A percentile compares a stretch with the other conserved stretches of the same genome.
phyloP scores from a whole-genome alignment of 2,797 vertebrate genomes.

The Spheniscus humboldti region DNA sequence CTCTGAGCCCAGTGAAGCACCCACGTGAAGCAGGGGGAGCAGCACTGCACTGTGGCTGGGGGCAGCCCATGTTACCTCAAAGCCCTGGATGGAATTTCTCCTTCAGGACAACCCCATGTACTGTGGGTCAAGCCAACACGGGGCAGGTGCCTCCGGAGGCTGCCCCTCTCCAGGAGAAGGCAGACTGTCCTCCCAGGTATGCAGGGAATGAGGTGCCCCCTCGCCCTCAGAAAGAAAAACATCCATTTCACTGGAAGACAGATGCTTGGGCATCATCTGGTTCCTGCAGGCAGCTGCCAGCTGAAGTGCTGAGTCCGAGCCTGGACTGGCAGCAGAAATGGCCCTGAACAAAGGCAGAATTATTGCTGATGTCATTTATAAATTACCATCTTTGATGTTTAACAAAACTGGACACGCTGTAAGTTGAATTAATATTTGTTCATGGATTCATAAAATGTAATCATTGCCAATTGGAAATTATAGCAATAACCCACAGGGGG shows the following conservation, averaged over 20 bases:
- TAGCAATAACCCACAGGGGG: neutral
- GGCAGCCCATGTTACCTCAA: neutral
- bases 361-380: neutral
- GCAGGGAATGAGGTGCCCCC: neutral
- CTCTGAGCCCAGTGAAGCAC: neutral
- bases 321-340: neutral
- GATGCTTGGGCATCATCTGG: neutral
- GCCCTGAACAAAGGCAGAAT: neutral
- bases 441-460: neutral
- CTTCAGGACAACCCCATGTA: neutral
- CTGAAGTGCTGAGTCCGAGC: neutral
- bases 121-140: neutral
- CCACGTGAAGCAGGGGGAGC: neutral
- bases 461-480: neutral
- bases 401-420: neutral
- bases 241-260: neutral
- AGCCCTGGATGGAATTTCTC: neutral
- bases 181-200: neutral
- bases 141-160: neutral
- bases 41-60: too few relatives aligned
- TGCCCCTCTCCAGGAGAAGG: neutral
- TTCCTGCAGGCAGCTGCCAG: neutral
- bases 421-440: conserved; percentile 14
- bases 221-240: neutral
- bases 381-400: neutral